Percentiles rank a stretch among this genome's conserved stretches.
phyloP scores from a whole-genome alignment of 2,797 vertebrate species.

The Characodon lateralis region DNA sequence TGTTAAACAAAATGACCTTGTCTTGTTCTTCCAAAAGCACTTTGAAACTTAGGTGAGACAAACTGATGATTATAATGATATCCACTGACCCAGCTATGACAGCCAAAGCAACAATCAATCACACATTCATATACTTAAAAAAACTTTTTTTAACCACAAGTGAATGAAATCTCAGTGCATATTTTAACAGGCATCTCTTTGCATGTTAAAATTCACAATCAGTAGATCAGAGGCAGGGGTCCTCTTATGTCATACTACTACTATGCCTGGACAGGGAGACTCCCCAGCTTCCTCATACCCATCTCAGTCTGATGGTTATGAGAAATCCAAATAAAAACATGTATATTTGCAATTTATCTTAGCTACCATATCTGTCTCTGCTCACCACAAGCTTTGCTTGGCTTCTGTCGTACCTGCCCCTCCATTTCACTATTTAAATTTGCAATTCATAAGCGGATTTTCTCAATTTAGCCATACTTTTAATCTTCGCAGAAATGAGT shows the following conservation, averaged over 20 bases:
- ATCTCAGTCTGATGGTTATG: constrained; percentile 59
- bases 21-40: no score
- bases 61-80: no score
- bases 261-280: constrained; percentile 31
- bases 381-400: constrained; percentile 56
- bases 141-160: constrained; percentile 85
- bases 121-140: background rate
- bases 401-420: constrained; percentile 68
- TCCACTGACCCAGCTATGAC: no score
- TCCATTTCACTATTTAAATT: constrained; percentile 93
- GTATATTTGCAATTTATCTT: constrained; percentile 82
- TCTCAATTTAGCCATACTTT: constrained; percentile 99
- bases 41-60: no score
- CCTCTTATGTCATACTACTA: constrained; percentile 47
- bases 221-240: constrained; percentile 63
- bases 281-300: constrained; percentile 34
- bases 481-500: constrained; percentile 99
- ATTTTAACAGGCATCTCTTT: constrained; percentile 87
- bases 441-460: constrained; percentile 98
- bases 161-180: constrained; percentile 90
- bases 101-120: no score
- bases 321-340: constrained; percentile 76
- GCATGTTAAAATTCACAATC: constrained; percentile 80
- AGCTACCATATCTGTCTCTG: constrained; percentile 75
- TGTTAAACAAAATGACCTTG: no score